Evolutionary conservation across 2,113 vertebrate genomes (phyloP).

Genomic region (Mirza zaza): DNA sequence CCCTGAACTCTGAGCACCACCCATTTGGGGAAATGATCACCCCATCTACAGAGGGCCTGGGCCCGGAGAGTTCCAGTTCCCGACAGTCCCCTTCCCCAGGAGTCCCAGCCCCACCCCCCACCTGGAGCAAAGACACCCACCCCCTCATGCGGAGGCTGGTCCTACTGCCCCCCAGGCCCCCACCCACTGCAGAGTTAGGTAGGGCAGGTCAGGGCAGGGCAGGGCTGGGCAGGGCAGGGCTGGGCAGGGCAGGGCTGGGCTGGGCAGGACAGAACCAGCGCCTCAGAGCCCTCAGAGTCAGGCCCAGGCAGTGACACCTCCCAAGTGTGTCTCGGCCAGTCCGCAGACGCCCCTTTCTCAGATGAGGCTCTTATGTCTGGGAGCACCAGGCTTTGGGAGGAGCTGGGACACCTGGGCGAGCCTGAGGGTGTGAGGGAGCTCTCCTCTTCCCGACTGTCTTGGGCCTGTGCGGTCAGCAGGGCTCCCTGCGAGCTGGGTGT

Average conservation of each 20-base stretch:
- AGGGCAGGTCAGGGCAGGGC: too few species aligned
- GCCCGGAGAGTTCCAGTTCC: rapidly evolving
- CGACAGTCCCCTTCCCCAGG: background rate
- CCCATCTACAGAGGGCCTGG: background rate
- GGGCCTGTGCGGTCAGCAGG: too few species aligned
- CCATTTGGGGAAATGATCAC: background rate
- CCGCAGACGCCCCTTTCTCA: background rate
- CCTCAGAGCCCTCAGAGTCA: background rate
- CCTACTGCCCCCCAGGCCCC: background rate
- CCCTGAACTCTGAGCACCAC: background rate
- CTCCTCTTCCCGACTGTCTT: background rate
- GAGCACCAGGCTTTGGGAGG: background rate
- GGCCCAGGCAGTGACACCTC: background rate
- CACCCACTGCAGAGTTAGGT: background rate
- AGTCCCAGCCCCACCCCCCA: background rate
- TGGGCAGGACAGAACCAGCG: background rate
- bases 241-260: too few species aligned
- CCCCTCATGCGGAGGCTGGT: too few species aligned
- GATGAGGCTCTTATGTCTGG: background rate
- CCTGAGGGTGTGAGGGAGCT: background rate
- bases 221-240: too few species aligned
- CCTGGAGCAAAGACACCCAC: background rate
- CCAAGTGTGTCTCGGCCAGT: background rate
- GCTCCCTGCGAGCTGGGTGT: background rate
- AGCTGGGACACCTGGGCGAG: background rate